These are phyloP conservation scores for Eptesicus fuscus DNA, from an alignment of 2,113 vertebrate genomes.

Conservation along the genomic window DNA sequence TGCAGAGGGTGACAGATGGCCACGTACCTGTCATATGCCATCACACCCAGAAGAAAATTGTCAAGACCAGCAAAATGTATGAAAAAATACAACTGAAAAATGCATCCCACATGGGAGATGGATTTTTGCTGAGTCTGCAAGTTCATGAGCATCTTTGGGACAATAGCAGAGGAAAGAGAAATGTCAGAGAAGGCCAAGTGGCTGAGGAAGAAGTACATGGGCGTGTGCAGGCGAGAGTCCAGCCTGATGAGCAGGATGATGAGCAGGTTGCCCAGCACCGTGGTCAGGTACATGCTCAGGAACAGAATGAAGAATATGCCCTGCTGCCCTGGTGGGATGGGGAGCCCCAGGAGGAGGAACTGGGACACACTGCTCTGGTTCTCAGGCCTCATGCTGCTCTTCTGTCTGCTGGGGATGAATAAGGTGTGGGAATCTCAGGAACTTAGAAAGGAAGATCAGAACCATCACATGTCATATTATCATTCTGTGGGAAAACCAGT, in stretches of 20 bases:
- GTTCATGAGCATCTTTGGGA: slow-evolving; percentile 36
- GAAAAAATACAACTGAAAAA: slow-evolving; percentile 59
- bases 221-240: slow-evolving; percentile 32
- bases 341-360: slow-evolving; percentile 60
- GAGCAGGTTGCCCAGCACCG: slow-evolving; percentile 42
- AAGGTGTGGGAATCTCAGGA: not conserved
- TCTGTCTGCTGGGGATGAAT: not conserved
- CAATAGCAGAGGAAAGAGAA: slow-evolving; percentile 2
- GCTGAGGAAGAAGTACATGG: slow-evolving; percentile 70
- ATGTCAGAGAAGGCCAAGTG: slow-evolving; percentile 55
- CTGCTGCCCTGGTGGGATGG: not conserved
- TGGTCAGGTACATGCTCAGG: slow-evolving; percentile 42
- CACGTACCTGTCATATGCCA: no score
- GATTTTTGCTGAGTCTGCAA: not conserved
- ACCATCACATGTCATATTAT: not conserved
- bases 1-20: no score
- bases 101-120: slow-evolving; percentile 41
- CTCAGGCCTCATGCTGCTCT: not conserved
- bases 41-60: not conserved
- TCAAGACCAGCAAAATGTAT: slow-evolving; percentile 55
- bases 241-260: slow-evolving; percentile 46
- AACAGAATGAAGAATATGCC: not conserved
- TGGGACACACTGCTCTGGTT: not conserved
- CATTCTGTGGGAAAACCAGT: not conserved
- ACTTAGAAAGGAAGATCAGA: not conserved